Evolutionary conservation across 2,888 invertebrate species (phyloP), one percentile per base, ranked within the genome.

Genomic region (Ichneumoninae sp.): DNA sequence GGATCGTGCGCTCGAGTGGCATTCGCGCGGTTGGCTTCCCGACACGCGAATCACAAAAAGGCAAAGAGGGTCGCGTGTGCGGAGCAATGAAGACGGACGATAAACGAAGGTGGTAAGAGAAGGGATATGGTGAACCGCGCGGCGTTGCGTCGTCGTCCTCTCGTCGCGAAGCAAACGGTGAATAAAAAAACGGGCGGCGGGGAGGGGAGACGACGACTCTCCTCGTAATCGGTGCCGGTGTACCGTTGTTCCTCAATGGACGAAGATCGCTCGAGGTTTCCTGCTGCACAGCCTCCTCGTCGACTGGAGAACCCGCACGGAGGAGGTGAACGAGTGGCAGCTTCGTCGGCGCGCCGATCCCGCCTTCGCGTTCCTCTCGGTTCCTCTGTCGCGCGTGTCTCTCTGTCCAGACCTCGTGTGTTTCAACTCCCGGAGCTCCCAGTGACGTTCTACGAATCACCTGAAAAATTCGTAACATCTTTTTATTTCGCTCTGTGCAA

Each of bases 161-260:
- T 52, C 75, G 66, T 75, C 76, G 66, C 75, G 54, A 75, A 70
- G 80, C 44, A 81, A 36, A 57, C 50, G 50, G 26, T 40, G n/a
- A n/a, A n/a, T n/a, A n/a, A 16, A 13, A 52, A 22, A 7, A 6
- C 0, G 52, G 1, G 52, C 5, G 60, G 47, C 72, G 75, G 30
- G 68, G 82, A 71, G 76, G 76, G 76, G 71, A 60, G 62, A 74
- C 72, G 77, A 22, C 57, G 26, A 69, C 44, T 65, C 65, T 26
- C 33, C 26, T 82, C 80, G 91, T 91, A 91, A 94, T 94, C 92
- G 94, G 94, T 94, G 94, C 92, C 94, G 92, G 91, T 91, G 94
- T 94, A 94, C 94, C 94, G 94, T 94, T 94, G 94, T 92, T 94
- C 93, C 93, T 91, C 92, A 93, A 94, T 93, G 94, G 93, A 92